phyloP scores from a whole-genome alignment of 1,140 invertebrate genomes.

The Tetramorium simillimum region DNA sequence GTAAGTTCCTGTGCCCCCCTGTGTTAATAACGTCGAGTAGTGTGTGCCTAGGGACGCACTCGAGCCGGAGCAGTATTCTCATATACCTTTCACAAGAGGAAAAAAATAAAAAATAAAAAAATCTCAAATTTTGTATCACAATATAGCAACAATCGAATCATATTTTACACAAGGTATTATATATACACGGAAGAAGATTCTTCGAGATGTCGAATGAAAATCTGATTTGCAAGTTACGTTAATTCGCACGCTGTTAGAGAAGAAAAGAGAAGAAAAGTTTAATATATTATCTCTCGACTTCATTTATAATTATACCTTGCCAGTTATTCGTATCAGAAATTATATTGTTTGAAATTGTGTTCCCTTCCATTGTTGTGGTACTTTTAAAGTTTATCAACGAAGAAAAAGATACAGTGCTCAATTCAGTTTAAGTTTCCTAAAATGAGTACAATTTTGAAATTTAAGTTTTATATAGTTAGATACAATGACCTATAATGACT shows the following conservation, averaged over 20 bases:
- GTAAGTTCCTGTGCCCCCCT: constrained; percentile 55
- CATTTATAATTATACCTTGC: neutral
- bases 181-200: neutral
- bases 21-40: constrained; percentile 36
- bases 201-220: neutral
- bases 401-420: neutral
- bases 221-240: neutral
- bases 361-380: neutral
- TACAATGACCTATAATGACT: neutral
- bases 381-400: neutral
- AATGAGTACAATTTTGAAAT: neutral
- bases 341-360: neutral
- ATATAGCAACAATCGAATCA: neutral
- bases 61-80: constrained; percentile 4
- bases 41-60: constrained; percentile 23
- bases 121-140: neutral
- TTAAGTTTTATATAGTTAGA: neutral
- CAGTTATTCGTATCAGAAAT: neutral
- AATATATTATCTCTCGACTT: neutral
- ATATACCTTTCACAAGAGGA: neutral
- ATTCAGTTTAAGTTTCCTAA: constrained; percentile 4
- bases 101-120: no score
- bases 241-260: neutral
- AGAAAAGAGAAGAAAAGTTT: neutral
- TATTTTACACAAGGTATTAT: neutral